These are phyloP conservation scores for Trissolcus basalis DNA, from an alignment of 1,140 invertebrate genomes.

Conservation along the genomic window DNA sequence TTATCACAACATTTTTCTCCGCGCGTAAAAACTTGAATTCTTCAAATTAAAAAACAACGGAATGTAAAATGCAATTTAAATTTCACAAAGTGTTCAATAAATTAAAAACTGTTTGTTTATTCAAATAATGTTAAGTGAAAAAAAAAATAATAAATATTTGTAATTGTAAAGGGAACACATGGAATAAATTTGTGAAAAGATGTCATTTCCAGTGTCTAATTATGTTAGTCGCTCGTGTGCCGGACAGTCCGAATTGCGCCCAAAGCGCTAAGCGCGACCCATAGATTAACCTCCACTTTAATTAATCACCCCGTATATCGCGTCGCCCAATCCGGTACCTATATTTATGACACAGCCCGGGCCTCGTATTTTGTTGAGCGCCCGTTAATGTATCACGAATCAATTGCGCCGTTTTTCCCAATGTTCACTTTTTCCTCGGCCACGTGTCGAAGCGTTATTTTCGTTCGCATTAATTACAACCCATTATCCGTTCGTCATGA, in stretches of 20 bases:
- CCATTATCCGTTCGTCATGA: no score
- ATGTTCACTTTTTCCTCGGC: slow-evolving; percentile 28
- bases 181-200: no score
- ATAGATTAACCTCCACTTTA: slow-evolving; percentile 64
- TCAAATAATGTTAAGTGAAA: no score
- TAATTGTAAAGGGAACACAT: no score
- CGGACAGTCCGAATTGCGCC: slow-evolving; percentile 55
- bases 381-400: slow-evolving; percentile 21
- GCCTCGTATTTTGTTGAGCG: slow-evolving; percentile 28
- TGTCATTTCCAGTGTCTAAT: slow-evolving; percentile 24
- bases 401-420: slow-evolving; percentile 42
- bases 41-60: no score
- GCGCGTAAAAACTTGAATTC: no score
- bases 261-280: slow-evolving; percentile 56
- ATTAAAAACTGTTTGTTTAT: no score
- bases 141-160: no score
- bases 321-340: slow-evolving; percentile 13
- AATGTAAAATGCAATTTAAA: no score
- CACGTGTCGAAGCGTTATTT: slow-evolving; percentile 3
- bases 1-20: no score
- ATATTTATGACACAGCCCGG: slow-evolving; percentile 42
- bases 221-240: slow-evolving; percentile 51
- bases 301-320: slow-evolving; percentile 62
- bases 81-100: no score
- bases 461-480: no score